A percentile compares a stretch with the other conserved stretches of the same genome.
Conservation (phyloP, 92 coral and sea anemone species). For the Porites lobata region DNA sequence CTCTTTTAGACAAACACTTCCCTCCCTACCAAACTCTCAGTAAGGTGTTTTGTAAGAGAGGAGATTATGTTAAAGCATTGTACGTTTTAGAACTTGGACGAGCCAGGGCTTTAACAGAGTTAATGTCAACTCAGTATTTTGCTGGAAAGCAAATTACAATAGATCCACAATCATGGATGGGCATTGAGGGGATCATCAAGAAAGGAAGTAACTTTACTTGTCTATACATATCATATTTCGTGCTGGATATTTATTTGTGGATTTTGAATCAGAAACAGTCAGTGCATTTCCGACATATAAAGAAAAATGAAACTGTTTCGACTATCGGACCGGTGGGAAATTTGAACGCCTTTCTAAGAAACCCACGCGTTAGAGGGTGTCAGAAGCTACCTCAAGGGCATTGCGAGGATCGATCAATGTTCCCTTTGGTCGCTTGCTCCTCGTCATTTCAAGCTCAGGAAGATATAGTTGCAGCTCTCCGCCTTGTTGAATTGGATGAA, state of each 20-base stretch:
- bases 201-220: background rate
- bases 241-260: background rate
- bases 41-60: background rate
- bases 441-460: background rate
- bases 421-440: background rate
- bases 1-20: too few species aligned
- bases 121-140: conserved; percentile 2
- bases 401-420: background rate
- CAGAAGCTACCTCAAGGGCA: background rate
- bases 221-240: conserved; percentile 1
- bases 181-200: background rate
- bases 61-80: background rate
- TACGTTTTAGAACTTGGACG: conserved; percentile 4
- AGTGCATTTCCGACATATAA: background rate
- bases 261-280: background rate
- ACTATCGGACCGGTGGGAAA: background rate
- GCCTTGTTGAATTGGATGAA: background rate
- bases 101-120: conserved; percentile 16
- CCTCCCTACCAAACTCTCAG: too few species aligned
- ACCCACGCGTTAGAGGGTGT: background rate
- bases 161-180: background rate
- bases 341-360: background rate
- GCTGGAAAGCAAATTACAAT: background rate
- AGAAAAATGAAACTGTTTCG: background rate
- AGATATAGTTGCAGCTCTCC: background rate